Evolutionary conservation across 2,797 vertebrate genomes (phyloP), one percentile per base, ranked within the genome.

Genomic region (Erpetoichthys calabaricus): DNA sequence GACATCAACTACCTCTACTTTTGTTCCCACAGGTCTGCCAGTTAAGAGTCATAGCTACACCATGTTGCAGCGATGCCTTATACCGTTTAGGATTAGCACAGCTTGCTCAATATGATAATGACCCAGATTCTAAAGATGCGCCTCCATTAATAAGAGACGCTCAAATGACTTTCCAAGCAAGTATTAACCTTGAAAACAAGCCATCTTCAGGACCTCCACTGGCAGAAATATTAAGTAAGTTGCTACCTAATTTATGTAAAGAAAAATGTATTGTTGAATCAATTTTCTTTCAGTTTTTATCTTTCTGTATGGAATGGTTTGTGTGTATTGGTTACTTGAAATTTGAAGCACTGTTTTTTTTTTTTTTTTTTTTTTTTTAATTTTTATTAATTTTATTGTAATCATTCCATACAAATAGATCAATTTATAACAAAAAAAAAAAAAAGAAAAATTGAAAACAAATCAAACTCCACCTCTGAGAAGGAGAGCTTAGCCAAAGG

Each of bases 141-240:
- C 59, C 67, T 41, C 65, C 56, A 10, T 62, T 59, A n/a, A 42
- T 78, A 10, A 10, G 47, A 1, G 63, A 79, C 3, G 72, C 79
- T 56, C 62, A 72, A 55, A 73, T 80, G 62, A 79, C 77, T 71
- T 78, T 84, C 67, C 70, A 71, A 70, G 79, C 77, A 63, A 83
- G 79, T 68, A 78, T 84, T 3, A 69, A 67, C 57, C 61, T 82
- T 61, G 81, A 85, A 59, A 58, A 67, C 54, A 63, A 61, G 59
- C 56, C 65, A 59, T 65, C 70, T 57, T 62, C 54, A 1, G 73
- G 81, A 63, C 62, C 69, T 8, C 62, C 78, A 8, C 74, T 63
- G 6, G 58, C 63, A n/a, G 73, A 75, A 59, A 67, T 86, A 47
- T 68, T 51, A 62, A 72, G 80, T 84, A 72, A 76, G 72, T 43